These are phyloP conservation scores for Asobara japonica DNA, from an alignment of 1,140 invertebrate species.

Conservation along the genomic window DNA sequence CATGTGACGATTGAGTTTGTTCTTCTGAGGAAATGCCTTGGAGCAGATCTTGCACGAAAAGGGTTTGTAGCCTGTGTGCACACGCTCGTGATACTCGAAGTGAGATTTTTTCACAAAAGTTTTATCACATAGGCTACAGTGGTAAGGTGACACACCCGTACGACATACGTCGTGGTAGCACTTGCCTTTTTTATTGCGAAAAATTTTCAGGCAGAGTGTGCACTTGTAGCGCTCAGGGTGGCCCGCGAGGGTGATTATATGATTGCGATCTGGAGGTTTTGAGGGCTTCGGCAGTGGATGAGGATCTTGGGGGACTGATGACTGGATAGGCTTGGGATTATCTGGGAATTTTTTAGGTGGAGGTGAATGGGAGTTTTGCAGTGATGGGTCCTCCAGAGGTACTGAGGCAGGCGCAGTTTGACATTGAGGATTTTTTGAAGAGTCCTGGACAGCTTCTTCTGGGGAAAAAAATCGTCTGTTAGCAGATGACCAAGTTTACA, in stretches of 20 bases:
- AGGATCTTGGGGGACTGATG: neutral
- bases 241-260: conserved; percentile 53
- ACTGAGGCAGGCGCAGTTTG: no score
- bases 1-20: conserved; percentile 85
- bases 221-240: conserved; percentile 54
- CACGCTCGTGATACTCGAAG: conserved; percentile 69
- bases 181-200: conserved; percentile 55
- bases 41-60: conserved; percentile 80
- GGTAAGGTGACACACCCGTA: conserved; percentile 55
- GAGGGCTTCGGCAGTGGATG: neutral
- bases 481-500: no score
- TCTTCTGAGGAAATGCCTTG: conserved; percentile 60
- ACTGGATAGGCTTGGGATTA: neutral
- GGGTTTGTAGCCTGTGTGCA: conserved; percentile 81
- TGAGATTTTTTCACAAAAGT: conserved; percentile 60
- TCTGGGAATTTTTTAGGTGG: no score
- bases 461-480: no score
- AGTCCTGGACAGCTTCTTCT: no score
- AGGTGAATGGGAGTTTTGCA: no score
- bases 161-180: conserved; percentile 58
- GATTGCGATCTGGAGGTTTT: conserved; percentile 48
- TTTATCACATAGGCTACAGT: conserved; percentile 55
- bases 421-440: no score
- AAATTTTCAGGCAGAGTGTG: conserved; percentile 54
- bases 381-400: no score